Evolutionary conservation across 1,140 invertebrate species (phyloP).

Genomic region (Anastatus disparis): DNA sequence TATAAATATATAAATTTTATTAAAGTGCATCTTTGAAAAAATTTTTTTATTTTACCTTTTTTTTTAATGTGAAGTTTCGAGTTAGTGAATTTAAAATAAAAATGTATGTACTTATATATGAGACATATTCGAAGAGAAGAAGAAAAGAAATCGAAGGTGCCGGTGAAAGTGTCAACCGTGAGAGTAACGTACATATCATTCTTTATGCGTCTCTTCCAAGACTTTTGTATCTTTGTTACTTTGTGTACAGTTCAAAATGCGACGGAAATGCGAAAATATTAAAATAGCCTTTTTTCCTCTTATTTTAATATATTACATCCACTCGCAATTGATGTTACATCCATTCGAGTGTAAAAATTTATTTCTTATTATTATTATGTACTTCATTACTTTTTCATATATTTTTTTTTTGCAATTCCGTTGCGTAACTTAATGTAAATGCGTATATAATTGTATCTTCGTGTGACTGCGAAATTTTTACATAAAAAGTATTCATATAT

Average conservation of each 20-base stretch:
- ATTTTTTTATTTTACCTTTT: not conserved
- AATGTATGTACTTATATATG: not conserved
- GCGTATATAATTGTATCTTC: conserved; percentile 33
- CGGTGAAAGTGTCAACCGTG: conserved; percentile 39
- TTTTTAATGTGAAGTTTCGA: conserved; percentile 1
- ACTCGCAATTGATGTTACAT: not conserved
- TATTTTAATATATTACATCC: not conserved
- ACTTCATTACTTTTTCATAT: not conserved
- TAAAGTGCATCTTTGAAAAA: not conserved
- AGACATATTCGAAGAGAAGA: not conserved
- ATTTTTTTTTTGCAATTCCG: conserved; percentile 21
- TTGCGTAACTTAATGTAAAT: conserved; percentile 31
- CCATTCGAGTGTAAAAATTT: not conserved
- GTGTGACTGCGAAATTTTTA: conserved; percentile 39
- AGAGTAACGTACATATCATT: conserved; percentile 38
- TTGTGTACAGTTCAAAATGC: conserved; percentile 35
- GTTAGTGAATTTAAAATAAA: not conserved
- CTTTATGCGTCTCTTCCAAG: conserved; percentile 25
- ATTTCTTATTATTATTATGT: not conserved
- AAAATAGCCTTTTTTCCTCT: not conserved
- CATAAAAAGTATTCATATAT: conserved; percentile 32
- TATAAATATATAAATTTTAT: not conserved
- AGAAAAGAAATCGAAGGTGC: conserved; percentile 9
- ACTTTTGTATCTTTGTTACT: conserved; percentile 37
- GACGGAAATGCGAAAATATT: conserved; percentile 28